A percentile compares a stretch with the other conserved stretches of the same genome.
Evolutionary conservation across 1,140 invertebrate genomes (phyloP).

Genomic region (Conopomorpha cramerella): DNA sequence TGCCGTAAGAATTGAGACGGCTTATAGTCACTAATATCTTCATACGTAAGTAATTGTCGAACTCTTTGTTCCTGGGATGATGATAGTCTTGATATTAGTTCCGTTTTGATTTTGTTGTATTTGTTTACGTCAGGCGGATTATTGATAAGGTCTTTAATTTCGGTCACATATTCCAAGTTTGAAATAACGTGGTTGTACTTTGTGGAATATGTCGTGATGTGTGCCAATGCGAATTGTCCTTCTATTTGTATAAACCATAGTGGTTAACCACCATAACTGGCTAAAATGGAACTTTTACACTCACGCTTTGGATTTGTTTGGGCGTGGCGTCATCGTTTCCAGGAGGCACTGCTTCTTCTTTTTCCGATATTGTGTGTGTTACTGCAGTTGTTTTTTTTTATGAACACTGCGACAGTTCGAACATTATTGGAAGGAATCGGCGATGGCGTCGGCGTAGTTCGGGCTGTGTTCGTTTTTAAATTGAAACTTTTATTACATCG

Average conservation of each 20-base stretch:
- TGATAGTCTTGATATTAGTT: slow-evolving; percentile 4
- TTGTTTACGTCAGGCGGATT: background rate
- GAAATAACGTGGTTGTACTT: background rate
- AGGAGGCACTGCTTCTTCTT: no score
- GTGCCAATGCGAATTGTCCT: background rate
- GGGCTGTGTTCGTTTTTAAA: no score
- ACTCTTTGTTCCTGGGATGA: slow-evolving; percentile 6
- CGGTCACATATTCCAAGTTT: background rate
- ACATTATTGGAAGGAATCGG: no score
- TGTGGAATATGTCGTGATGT: background rate
- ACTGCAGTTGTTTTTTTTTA: background rate
- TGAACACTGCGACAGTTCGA: no score
- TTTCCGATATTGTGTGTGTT: no score
- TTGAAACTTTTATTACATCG: no score
- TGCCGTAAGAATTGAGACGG: slow-evolving; percentile 18
- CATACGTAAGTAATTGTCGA: slow-evolving; percentile 6
- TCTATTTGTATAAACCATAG: background rate
- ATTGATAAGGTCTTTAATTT: background rate
- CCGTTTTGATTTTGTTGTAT: background rate
- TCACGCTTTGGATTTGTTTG: no score
- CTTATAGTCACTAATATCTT: slow-evolving; percentile 13
- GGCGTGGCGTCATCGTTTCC: no score
- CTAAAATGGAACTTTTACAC: background rate
- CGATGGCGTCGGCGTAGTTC: no score
- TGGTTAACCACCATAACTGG: background rate